phyloP scores from a whole-genome alignment of 2,888 invertebrate species.

The Andrena camellia region DNA sequence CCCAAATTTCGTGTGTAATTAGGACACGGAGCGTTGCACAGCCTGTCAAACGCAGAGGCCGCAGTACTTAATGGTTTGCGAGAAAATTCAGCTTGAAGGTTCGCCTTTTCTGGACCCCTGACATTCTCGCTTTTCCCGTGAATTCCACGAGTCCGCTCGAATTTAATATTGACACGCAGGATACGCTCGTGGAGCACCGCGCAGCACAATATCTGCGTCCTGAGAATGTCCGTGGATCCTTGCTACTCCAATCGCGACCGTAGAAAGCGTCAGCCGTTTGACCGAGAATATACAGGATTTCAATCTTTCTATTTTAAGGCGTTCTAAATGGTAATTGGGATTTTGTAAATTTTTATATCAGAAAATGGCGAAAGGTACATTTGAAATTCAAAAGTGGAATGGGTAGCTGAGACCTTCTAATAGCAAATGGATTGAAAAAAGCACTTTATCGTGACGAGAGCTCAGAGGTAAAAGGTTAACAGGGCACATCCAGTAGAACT shows the following conservation, averaged over 20 bases:
- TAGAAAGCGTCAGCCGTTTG: not conserved
- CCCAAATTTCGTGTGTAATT: slow-evolving; percentile 22
- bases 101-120: not conserved
- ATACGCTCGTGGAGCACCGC: not conserved
- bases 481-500: too few relatives aligned
- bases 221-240: not conserved
- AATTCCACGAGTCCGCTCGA: slow-evolving; percentile 38
- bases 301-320: too few relatives aligned
- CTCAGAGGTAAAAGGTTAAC: too few relatives aligned
- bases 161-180: slow-evolving; percentile 49
- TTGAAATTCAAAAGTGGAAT: too few relatives aligned
- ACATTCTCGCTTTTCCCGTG: slow-evolving; percentile 25
- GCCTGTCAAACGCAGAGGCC: not conserved
- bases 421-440: too few relatives aligned
- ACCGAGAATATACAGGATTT: not conserved
- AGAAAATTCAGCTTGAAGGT: too few relatives aligned
- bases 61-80: too few relatives aligned
- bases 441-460: too few relatives aligned
- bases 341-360: too few relatives aligned
- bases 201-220: not conserved
- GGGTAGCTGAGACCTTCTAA: too few relatives aligned
- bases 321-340: too few relatives aligned
- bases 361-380: too few relatives aligned
- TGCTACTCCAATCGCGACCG: slow-evolving; percentile 21
- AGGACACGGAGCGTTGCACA: slow-evolving; percentile 10